A percentile compares a stretch with the other conserved stretches of the same genome.
phyloP scores from a whole-genome alignment of 1,140 invertebrate species.

The Metopolophium dirhodum region DNA sequence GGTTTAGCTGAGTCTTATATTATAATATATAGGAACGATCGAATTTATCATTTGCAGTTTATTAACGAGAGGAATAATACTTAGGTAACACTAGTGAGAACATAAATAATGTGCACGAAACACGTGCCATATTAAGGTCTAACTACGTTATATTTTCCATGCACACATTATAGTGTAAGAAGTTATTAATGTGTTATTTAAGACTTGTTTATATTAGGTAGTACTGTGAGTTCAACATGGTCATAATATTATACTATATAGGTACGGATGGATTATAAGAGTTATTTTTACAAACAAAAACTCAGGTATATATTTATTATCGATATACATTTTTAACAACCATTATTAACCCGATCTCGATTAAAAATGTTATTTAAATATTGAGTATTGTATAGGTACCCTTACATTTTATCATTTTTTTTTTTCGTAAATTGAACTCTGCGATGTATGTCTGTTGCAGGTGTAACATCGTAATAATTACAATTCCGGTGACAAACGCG shows the following conservation, averaged over 20 bases:
- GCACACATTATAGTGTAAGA: slow-evolving; percentile 23
- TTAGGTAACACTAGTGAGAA: not conserved
- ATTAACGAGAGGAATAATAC: not conserved
- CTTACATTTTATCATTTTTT: not conserved
- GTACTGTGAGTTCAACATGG: not conserved
- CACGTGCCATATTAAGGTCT: slow-evolving; percentile 27
- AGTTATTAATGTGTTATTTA: not conserved
- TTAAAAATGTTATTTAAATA: not conserved
- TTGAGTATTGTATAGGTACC: too few species aligned
- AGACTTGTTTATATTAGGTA: not conserved
- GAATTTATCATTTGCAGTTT: not conserved
- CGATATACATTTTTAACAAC: too few species aligned
- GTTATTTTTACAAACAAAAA: not conserved
- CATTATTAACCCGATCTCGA: not conserved
- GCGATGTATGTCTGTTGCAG: too few species aligned
- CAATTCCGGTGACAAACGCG: too few species aligned
- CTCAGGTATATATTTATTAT: too few species aligned
- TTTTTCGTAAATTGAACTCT: not conserved
- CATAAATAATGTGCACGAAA: slow-evolving; percentile 39
- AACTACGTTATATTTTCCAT: slow-evolving; percentile 36
- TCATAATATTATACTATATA: not conserved
- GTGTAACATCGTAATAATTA: too few species aligned
- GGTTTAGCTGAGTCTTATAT: not conserved
- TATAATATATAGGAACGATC: not conserved
- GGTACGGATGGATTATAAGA: not conserved